phyloP scores from a whole-genome alignment of 2,113 vertebrate genomes.

The Pycnonotus jocosus region DNA sequence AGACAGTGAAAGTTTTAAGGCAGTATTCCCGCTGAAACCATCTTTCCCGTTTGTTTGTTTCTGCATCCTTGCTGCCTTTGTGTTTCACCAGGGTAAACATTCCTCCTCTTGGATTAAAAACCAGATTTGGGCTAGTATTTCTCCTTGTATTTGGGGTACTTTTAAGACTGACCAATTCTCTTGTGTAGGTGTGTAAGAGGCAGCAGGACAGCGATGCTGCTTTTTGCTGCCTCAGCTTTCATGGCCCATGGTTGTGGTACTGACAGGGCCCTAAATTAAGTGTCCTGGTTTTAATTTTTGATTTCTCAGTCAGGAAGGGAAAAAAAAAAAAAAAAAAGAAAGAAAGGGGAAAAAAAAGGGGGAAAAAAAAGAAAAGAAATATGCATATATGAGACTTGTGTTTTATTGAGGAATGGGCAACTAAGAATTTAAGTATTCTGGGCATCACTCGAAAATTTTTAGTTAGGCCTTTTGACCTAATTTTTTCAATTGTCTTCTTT shows the following conservation, averaged over 20 bases:
- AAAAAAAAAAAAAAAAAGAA: neutral
- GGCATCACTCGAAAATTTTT: neutral
- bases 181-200: neutral
- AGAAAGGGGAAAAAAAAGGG: too few relatives aligned
- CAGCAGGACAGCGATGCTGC: neutral
- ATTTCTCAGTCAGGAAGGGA: neutral
- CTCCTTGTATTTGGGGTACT: neutral
- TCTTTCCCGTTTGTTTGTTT: neutral
- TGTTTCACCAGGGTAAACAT: neutral
- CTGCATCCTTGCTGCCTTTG: neutral
- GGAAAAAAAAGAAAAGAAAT: too few relatives aligned
- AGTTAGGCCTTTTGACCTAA: neutral
- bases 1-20: neutral
- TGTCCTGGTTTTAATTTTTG: neutral
- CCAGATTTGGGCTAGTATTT: neutral
- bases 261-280: neutral
- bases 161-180: neutral
- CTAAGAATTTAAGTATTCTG: neutral
- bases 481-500: neutral
- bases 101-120: neutral
- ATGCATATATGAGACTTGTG: neutral
- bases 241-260: accelerated
- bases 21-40: neutral
- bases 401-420: neutral
- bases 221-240: neutral